A percentile compares a stretch with the other conserved stretches of the same genome.
Conservation (phyloP, 1,140 invertebrate genomes). For the Heliconius hewitsoni region DNA sequence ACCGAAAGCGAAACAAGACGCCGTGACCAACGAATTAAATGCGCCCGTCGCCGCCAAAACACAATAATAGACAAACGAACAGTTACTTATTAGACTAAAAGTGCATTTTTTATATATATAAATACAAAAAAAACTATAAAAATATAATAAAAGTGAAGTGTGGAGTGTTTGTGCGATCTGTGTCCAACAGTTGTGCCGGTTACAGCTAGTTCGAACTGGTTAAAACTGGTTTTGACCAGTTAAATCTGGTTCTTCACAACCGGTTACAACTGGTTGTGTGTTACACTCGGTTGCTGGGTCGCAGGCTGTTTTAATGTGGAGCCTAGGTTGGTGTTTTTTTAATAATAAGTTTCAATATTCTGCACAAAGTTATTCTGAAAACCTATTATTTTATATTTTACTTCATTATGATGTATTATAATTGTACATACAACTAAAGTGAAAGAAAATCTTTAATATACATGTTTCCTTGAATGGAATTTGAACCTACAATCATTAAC, state of each 20-base stretch:
- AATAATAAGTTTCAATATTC: not conserved
- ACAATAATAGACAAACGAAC: slow-evolving; percentile 48
- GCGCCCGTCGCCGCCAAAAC: slow-evolving; percentile 49
- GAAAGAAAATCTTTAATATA: too few species aligned
- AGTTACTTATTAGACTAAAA: slow-evolving; percentile 45
- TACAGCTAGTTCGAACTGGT: slow-evolving; percentile 31
- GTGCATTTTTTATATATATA: slow-evolving; percentile 54
- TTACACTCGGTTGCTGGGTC: slow-evolving; percentile 44
- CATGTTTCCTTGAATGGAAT: too few species aligned
- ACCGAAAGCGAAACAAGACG: slow-evolving; percentile 51
- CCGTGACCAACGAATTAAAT: slow-evolving; percentile 44
- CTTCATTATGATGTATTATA: too few species aligned
- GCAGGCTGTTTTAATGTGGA: slow-evolving; percentile 52
- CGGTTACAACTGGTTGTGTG: slow-evolving; percentile 26
- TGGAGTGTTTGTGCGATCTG: slow-evolving; percentile 37
- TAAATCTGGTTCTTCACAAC: slow-evolving; percentile 27
- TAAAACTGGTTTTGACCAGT: slow-evolving; percentile 31
- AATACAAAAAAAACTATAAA: slow-evolving; percentile 41
- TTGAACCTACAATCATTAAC: too few species aligned
- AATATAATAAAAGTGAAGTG: slow-evolving; percentile 26
- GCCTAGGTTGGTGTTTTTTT: slow-evolving; percentile 51
- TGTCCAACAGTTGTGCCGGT: slow-evolving; percentile 18
- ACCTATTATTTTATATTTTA: too few species aligned
- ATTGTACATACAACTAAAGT: too few species aligned
- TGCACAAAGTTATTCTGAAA: not conserved